These are phyloP conservation scores for Abscondita cerata DNA, from an alignment of 2,888 invertebrate genomes.

Conservation along the genomic window DNA sequence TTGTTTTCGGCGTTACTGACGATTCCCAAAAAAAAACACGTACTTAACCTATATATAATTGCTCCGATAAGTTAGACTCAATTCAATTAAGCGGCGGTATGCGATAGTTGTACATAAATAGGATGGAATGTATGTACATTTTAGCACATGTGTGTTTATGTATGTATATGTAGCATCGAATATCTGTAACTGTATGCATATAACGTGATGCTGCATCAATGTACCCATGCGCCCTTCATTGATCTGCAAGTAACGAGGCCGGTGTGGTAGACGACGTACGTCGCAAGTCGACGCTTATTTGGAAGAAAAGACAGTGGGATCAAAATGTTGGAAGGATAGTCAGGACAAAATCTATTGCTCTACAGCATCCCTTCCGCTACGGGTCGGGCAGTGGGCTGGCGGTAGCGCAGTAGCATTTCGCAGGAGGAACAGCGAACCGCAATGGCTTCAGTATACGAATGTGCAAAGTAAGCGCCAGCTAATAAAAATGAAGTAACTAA, in stretches of 20 bases:
- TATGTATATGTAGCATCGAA: constrained; percentile 3
- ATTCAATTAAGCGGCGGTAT: no score
- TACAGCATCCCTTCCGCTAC: constrained; percentile 50
- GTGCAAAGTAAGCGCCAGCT: constrained; percentile 57
- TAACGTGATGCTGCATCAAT: constrained; percentile 53
- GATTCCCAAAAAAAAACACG: no score
- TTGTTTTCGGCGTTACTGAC: no score
- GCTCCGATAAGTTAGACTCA: no score
- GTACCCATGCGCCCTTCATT: constrained; percentile 57
- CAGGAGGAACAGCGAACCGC: constrained; percentile 52
- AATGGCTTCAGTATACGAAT: constrained; percentile 58
- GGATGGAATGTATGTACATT: no score
- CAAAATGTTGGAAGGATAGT: constrained; percentile 33
- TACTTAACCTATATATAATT: no score
- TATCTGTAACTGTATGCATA: constrained; percentile 17
- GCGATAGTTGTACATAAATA: no score
- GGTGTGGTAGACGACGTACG: constrained; percentile 51
- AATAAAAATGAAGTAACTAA: constrained; percentile 58
- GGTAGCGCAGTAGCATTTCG: constrained; percentile 57
- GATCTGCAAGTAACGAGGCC: constrained; percentile 52
- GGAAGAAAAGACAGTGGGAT: constrained; percentile 14
- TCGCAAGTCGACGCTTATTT: constrained; percentile 26
- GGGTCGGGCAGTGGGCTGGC: constrained; percentile 53
- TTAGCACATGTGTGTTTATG: neutral
- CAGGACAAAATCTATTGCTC: constrained; percentile 48